Evolutionary conservation across 2,888 invertebrate genomes (phyloP), one percentile per base, ranked within the genome.

Genomic region (Leucophora obtusa): DNA sequence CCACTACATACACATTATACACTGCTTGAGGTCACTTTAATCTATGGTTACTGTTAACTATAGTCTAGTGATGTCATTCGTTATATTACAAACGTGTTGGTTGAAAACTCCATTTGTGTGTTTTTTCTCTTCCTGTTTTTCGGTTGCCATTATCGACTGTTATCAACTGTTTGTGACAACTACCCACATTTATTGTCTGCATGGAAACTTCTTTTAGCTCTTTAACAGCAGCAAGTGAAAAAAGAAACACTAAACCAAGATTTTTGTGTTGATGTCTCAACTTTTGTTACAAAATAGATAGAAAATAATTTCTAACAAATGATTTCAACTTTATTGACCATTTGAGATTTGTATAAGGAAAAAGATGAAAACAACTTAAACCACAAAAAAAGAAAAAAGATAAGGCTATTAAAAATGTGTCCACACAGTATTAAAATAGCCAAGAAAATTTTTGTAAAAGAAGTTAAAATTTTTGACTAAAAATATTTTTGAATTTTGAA

Each of bases 291-390:
- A 54, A 75, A n/a, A 43, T 38, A 56, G 10, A 38, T 11, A 58
- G 72, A 77, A 76, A 77, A 82, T 76, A 83, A 82, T 84, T 83
- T 77, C 77, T 66, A 58, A 50, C 77, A 83, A 77, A 82, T 83
- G 80, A 83, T 82, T 79, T 72, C 72, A 74, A 79, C 77, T 83
- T 83, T 84, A 84, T 83, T 83, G 84, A 84, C 82, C 83, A 83
- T 83, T 84, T 83, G 83, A 83, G 82, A 83, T 82, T 83, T 83
- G 68, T 63, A 68, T n/a, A 54, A 60, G 43, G 10, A 21, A 51
- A n/a, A 18, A 21, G 54, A 18, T 9, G 9, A 53, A 56, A 68
- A 68, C 14, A 10, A 38, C 38, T 11, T 15, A 43, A 43, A 18
- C 11, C 21, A n/a, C 7, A 24, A 28, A 62, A 24, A 17, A 47